Evolutionary conservation across 2,797 vertebrate genomes (phyloP), one percentile per base, ranked within the genome.

Genomic region (Acanthurus leucopareius): DNA sequence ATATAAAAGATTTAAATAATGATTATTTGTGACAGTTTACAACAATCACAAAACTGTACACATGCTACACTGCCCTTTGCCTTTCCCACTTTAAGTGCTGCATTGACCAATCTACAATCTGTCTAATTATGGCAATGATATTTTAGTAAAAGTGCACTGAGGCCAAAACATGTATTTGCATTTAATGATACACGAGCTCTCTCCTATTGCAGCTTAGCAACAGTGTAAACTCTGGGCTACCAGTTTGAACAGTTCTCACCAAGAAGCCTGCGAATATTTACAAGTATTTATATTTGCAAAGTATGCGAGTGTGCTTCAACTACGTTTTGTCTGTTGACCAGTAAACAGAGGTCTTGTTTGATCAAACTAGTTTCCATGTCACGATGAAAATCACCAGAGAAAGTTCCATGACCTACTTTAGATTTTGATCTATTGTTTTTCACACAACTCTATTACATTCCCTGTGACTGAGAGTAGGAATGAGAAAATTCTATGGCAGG

Each of bases 401-500:
- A 72, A 1, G 3, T 47, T 79, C 22, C 38, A 48, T 56, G 17
- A 2, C 28, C 44, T 28, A 25, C 44, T 69, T 79, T 69, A 25
- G 9, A 62, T 61, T 67, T 54, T 4, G 15, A 56, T 54, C 32
- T 53, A 25, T 63, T 70, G 66, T 79, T 63, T 49, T 65, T 69
- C 38, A 63, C 65, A 70, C 62, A 79, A 38, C 35, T 75, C 44
- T 53, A 58, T 74, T 62, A 79, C 48, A 68, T 69, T 80, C 61
- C 54, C 67, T 80, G 38, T 86, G 57, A 73, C 60, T 70, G 48
- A 76, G 40, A 71, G 54, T 54, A 28, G 53, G 60, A 75, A 68
- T 57, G 60, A 71, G 70, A 81, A 73, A 74, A 57, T 84, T 86
- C 78, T 67, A 52, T 77, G 69, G 66, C 80, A 45, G 8, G 16